A percentile compares a stretch with the other conserved stretches of the same genome.
These are phyloP conservation scores for Phymatocera aterrima DNA, from an alignment of 2,888 invertebrate genomes.

Conservation along the genomic window DNA sequence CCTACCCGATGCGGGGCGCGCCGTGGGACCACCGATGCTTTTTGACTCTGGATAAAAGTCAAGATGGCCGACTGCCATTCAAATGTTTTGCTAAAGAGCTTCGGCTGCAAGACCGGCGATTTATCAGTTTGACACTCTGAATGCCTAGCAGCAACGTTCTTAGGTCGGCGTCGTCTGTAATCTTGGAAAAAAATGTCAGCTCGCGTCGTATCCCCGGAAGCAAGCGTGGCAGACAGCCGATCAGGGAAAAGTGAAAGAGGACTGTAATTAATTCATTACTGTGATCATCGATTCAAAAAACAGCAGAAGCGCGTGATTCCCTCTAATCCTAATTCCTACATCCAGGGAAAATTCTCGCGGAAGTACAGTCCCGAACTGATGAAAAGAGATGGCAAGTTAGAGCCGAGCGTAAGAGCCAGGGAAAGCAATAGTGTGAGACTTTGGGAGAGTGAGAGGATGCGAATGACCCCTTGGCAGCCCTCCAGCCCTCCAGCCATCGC, in stretches of 20 bases:
- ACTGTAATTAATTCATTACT: background rate
- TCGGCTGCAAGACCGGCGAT: slow-evolving; percentile 17
- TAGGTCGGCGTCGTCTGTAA: slow-evolving; percentile 5
- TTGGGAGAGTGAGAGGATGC: slow-evolving; percentile 57
- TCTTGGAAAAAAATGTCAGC: background rate
- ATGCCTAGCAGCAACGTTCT: background rate
- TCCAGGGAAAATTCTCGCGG: slow-evolving; percentile 4
- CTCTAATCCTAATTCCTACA: background rate
- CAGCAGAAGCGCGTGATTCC: background rate
- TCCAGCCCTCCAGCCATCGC: slow-evolving; percentile 56
- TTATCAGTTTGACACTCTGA: slow-evolving; percentile 30
- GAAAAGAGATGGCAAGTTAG: slow-evolving; percentile 49
- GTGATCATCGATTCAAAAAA: background rate
- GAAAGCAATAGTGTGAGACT: slow-evolving; percentile 49
- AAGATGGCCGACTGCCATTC: slow-evolving; percentile 43
- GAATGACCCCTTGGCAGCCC: slow-evolving; percentile 64
- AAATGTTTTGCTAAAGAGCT: slow-evolving; percentile 35
- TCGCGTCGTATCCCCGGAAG: background rate
- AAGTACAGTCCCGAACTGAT: slow-evolving; percentile 35
- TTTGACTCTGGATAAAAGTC: slow-evolving; percentile 42
- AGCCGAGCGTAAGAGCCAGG: slow-evolving; percentile 45
- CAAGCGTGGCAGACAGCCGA: background rate
- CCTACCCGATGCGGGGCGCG: slow-evolving; percentile 5
- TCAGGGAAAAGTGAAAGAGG: background rate
- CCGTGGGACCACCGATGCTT: slow-evolving; percentile 35